A percentile compares a stretch with the other conserved stretches of the same genome.
Evolutionary conservation across 2,797 vertebrate species (phyloP).

Genomic region (Amblyopsis hoosieri): DNA sequence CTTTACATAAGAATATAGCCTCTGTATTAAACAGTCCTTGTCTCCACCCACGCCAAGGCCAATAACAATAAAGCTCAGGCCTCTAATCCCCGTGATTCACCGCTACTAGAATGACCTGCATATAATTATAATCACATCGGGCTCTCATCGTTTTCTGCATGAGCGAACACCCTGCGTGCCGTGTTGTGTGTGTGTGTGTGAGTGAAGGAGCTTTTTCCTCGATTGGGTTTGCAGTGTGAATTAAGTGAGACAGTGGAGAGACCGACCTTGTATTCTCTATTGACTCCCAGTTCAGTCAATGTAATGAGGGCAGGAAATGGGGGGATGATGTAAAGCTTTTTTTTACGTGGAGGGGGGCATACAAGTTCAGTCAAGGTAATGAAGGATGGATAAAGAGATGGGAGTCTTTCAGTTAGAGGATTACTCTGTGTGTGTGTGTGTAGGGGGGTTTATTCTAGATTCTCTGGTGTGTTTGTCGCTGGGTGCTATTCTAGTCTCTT

Average conservation of each 20-base stretch:
- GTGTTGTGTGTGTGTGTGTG: background rate
- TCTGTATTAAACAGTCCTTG: background rate
- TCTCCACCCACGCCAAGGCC: background rate
- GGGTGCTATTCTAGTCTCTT: slow-evolving; percentile 42
- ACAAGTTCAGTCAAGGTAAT: background rate
- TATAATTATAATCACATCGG: slow-evolving; percentile 6
- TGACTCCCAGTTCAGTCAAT: slow-evolving; percentile 15
- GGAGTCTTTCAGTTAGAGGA: background rate
- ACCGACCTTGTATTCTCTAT: background rate
- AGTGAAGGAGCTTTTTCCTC: background rate
- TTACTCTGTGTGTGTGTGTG: background rate
- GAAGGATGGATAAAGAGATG: slow-evolving; percentile 2
- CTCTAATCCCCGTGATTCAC: slow-evolving; percentile 7
- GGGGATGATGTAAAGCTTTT: slow-evolving; percentile 22
- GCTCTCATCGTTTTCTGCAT: background rate
- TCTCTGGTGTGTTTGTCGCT: slow-evolving; percentile 29
- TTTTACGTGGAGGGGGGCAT: background rate
- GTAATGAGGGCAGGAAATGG: slow-evolving; percentile 18
- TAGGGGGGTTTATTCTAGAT: no score
- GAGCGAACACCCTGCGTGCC: background rate
- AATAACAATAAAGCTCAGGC: background rate
- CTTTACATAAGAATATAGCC: background rate
- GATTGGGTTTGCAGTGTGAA: background rate
- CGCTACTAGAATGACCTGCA: slow-evolving; percentile 1
- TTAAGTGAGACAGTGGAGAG: background rate